A percentile compares a stretch with the other conserved stretches of the same genome.
phyloP scores from a whole-genome alignment of 2,113 vertebrate species.

The Notiomystis cincta region DNA sequence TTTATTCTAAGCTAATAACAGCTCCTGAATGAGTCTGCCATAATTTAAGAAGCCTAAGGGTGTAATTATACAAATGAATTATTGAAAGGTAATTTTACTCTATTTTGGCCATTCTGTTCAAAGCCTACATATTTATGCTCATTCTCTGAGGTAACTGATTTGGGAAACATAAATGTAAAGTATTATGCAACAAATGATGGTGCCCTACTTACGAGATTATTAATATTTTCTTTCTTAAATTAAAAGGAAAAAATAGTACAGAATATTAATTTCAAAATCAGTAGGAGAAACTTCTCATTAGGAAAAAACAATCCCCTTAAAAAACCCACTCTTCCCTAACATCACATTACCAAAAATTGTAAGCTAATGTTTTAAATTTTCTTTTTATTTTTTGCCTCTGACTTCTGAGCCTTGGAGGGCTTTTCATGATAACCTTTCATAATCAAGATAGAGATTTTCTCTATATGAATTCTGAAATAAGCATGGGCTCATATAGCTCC shows the following conservation, averaged over 20 bases:
- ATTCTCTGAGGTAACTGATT: neutral
- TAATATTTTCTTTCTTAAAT: neutral
- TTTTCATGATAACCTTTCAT: neutral
- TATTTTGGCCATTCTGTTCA: neutral
- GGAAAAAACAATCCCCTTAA: neutral
- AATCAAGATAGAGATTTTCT: neutral
- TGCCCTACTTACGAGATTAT: neutral
- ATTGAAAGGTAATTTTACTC: neutral
- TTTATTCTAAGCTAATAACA: neutral
- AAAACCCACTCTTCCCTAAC: neutral
- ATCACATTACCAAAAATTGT: neutral
- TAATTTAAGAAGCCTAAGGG: neutral
- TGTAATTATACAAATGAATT: conserved; percentile 37
- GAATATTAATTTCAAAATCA: neutral
- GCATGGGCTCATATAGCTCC: neutral
- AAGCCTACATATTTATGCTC: neutral
- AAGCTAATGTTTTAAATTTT: neutral
- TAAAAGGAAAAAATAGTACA: neutral
- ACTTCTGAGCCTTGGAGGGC: neutral
- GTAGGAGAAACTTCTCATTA: neutral
- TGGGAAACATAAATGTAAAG: neutral
- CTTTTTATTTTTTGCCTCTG: neutral
- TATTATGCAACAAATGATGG: neutral
- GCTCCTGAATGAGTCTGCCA: neutral
- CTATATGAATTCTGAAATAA: neutral